These are phyloP conservation scores for Rhinoraja longicauda DNA, from an alignment of 2,797 vertebrate species.

Conservation along the genomic window DNA sequence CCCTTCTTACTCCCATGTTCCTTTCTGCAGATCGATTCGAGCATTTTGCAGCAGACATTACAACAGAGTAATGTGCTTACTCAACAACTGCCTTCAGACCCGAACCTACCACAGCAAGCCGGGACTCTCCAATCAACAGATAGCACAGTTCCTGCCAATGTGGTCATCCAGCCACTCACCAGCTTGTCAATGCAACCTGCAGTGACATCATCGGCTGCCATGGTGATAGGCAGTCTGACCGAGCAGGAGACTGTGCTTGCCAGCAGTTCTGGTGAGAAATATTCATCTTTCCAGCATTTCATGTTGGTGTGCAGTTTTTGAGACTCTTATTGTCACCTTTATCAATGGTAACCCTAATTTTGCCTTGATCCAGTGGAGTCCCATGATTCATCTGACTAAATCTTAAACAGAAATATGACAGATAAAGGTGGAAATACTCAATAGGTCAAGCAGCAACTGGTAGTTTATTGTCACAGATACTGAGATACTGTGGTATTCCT, in stretches of 20 bases:
- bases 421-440: too few species aligned
- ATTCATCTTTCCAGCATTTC: background rate
- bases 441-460: too few species aligned
- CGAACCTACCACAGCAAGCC: constrained; percentile 60
- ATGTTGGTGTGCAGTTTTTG: background rate
- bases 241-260: constrained; percentile 73
- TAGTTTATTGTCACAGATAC: too few species aligned
- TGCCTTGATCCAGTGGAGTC: background rate
- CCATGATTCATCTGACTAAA: background rate
- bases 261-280: constrained; percentile 58
- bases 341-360: background rate
- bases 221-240: constrained; percentile 71
- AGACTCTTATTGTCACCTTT: background rate
- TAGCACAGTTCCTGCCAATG: constrained; percentile 68
- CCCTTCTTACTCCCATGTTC: background rate
- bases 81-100: constrained; percentile 73
- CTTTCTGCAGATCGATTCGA: constrained; percentile 77
- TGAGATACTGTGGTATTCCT: too few species aligned
- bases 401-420: too few species aligned
- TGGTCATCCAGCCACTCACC: constrained; percentile 85
- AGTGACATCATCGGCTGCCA: constrained; percentile 64
- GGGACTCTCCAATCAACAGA: constrained; percentile 67
- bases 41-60: constrained; percentile 86
- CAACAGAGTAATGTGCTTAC: constrained; percentile 80
- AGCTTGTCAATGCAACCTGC: constrained; percentile 77